Evolutionary conservation across 2,888 invertebrate species (phyloP).

Genomic region (Pterobdella sp.): DNA sequence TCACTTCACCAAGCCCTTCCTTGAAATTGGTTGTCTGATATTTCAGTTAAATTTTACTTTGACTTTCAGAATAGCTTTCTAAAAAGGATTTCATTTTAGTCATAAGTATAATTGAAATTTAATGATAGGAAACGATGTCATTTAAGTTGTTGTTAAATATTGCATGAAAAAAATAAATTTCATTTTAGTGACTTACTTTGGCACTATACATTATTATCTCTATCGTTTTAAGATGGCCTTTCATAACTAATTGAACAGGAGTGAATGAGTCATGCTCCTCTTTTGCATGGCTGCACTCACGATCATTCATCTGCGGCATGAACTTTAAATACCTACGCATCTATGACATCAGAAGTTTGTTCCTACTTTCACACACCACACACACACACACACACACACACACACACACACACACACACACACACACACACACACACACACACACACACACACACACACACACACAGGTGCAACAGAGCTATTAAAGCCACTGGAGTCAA

Average conservation of each 20-base stretch:
- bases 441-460: slow-evolving; percentile 5
- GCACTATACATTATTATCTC: no score
- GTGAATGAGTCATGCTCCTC: slow-evolving; percentile 32
- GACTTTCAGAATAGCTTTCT: no score
- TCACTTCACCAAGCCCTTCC: slow-evolving; percentile 17
- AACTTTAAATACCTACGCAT: slow-evolving; percentile 82
- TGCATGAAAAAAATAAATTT: no score
- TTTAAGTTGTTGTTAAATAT: no score
- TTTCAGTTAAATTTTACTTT: no score
- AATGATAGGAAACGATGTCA: no score
- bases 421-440: slow-evolving; percentile 6
- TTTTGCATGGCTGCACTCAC: slow-evolving; percentile 35
- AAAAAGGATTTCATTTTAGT: no score
- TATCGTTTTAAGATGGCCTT: no score
- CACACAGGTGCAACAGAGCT: slow-evolving; percentile 57
- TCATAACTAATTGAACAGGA: no score
- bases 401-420: slow-evolving; percentile 14
- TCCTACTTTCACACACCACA: neutral
- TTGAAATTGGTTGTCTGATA: slow-evolving; percentile 24
- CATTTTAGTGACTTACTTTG: no score
- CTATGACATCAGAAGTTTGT: slow-evolving; percentile 75
- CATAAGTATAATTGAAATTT: no score
- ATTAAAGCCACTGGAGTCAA: slow-evolving; percentile 57
- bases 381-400: slow-evolving; percentile 12
- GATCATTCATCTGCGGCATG: slow-evolving; percentile 61